phyloP scores from a whole-genome alignment of 2,797 vertebrate species.

The Cossypha heuglini region DNA sequence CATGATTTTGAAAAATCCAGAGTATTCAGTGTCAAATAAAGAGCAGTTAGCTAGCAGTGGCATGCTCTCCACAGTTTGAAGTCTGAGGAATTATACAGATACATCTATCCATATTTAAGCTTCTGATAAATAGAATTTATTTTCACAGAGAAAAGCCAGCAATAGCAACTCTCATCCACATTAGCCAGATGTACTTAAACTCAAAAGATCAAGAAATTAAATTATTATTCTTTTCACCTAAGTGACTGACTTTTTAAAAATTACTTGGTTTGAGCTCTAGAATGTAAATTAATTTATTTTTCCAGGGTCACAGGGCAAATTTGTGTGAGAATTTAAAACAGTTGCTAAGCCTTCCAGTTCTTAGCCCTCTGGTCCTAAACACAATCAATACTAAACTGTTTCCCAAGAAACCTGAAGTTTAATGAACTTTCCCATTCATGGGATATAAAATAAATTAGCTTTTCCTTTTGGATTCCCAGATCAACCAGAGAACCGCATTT shows the following conservation, averaged over 20 bases:
- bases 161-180: not conserved
- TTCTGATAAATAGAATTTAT: not conserved
- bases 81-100: not conserved
- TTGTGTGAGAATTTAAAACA: not conserved
- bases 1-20: not conserved
- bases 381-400: not conserved
- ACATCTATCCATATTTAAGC: not conserved
- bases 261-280: not conserved
- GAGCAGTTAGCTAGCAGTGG: not conserved
- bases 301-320: not conserved
- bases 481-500: not conserved
- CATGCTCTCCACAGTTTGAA: rapidly evolving
- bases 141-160: not conserved
- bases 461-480: not conserved
- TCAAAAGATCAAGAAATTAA: not conserved
- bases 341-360: not conserved
- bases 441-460: not conserved
- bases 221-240: not conserved
- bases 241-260: not conserved
- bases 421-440: not conserved
- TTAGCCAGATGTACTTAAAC: not conserved
- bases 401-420: not conserved
- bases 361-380: not conserved
- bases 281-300: not conserved
- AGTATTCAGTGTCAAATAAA: not conserved